A percentile compares a stretch with the other conserved stretches of the same genome.
Conservation (phyloP, 1,140 invertebrate species). For the Bemisia tabaci region DNA sequence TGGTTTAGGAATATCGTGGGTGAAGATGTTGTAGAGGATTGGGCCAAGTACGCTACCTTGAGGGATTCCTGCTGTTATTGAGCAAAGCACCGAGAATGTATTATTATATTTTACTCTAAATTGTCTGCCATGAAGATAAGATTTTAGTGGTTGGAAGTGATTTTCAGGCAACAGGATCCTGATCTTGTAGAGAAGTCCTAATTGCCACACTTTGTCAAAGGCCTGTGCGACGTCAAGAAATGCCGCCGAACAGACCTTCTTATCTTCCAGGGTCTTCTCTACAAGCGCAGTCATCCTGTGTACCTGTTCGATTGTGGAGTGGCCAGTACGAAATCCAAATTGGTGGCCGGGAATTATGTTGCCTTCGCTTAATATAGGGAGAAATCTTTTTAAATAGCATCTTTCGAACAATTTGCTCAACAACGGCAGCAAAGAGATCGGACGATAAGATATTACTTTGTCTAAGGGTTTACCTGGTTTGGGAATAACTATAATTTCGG, state of each 20-base stretch:
- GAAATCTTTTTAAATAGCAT: slow-evolving; percentile 22
- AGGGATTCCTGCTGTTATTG: too few relatives aligned
- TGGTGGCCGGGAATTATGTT: slow-evolving; percentile 25
- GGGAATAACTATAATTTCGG: slow-evolving; percentile 25
- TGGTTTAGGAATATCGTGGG: too few relatives aligned
- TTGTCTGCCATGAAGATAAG: too few relatives aligned
- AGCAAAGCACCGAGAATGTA: too few relatives aligned
- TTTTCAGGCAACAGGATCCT: not conserved
- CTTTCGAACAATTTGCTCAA: slow-evolving; percentile 26
- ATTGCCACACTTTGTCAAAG: slow-evolving; percentile 27
- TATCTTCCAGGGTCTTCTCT: slow-evolving; percentile 12
- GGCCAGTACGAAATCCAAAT: slow-evolving; percentile 25
- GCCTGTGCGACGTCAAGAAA: slow-evolving; percentile 22
- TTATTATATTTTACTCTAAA: too few relatives aligned
- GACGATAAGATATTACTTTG: slow-evolving; percentile 23
- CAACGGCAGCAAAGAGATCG: slow-evolving; percentile 26
- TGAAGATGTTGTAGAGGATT: too few relatives aligned
- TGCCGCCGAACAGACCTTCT: slow-evolving; percentile 14
- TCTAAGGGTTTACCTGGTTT: slow-evolving; percentile 25
- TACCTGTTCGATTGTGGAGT: slow-evolving; percentile 25
- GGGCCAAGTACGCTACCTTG: too few relatives aligned
- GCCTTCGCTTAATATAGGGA: slow-evolving; percentile 11
- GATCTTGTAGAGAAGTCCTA: slow-evolving; percentile 15
- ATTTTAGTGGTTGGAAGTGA: slow-evolving; percentile 1
- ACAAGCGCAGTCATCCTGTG: slow-evolving; percentile 16